These are phyloP conservation scores for Bruchidius siliquastri DNA, from an alignment of 2,888 invertebrate species.

Conservation along the genomic window DNA sequence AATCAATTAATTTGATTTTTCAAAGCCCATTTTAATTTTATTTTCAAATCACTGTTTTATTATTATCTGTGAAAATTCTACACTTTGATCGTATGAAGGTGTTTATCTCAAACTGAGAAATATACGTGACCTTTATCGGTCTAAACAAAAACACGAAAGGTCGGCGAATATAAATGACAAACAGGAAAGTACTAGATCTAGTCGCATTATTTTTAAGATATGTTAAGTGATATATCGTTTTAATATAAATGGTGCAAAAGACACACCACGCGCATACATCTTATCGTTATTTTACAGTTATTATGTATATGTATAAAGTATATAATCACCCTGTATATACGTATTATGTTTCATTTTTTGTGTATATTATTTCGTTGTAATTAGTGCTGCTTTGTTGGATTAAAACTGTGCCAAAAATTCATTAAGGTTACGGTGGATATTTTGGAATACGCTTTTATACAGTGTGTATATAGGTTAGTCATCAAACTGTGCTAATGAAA, in stretches of 20 bases:
- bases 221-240: neutral
- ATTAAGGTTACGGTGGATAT: neutral
- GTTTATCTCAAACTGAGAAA: too few species aligned
- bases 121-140: too few species aligned
- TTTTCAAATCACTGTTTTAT: too few species aligned
- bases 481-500: too few species aligned
- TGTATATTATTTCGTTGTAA: neutral
- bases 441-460: neutral
- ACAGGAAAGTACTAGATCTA: neutral
- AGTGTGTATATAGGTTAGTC: neutral
- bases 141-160: neutral
- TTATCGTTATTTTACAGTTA: neutral
- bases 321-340: neutral
- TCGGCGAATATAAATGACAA: neutral
- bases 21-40: too few species aligned
- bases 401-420: slow-evolving; percentile 5
- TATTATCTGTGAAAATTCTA: too few species aligned
- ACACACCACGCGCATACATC: neutral
- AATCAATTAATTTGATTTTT: too few species aligned
- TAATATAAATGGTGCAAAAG: neutral
- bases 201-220: neutral
- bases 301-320: neutral
- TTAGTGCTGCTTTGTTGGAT: neutral
- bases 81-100: too few species aligned
- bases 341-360: neutral